A percentile compares a stretch with the other conserved stretches of the same genome.
Conservation (phyloP, 2,888 invertebrate species). For the Euzophera pinguis region DNA sequence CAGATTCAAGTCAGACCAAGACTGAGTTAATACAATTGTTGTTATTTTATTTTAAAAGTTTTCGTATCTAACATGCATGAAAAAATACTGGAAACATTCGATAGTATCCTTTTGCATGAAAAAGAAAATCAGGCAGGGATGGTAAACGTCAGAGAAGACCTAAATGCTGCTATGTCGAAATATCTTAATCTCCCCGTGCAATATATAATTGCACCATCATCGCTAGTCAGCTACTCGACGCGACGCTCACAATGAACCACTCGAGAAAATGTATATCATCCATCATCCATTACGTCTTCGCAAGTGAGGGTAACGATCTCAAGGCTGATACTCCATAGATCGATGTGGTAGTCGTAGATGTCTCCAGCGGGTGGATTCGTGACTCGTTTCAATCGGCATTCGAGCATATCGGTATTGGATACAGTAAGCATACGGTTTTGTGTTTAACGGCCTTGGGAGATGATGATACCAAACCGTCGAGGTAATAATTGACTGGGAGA, state of each 20-base stretch:
- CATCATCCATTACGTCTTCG: conserved; percentile 23
- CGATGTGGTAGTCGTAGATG: conserved; percentile 39
- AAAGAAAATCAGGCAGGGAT: neutral
- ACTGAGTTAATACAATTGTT: neutral
- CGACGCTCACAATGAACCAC: conserved; percentile 15
- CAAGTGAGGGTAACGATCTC: conserved; percentile 14
- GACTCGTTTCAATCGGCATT: conserved; percentile 45
- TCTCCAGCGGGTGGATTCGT: conserved; percentile 45
- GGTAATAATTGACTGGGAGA: conserved; percentile 36
- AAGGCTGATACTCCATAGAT: conserved; percentile 21
- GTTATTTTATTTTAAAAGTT: too few relatives aligned
- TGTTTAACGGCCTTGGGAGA: conserved; percentile 64
- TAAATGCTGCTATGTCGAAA: conserved; percentile 27
- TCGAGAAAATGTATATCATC: conserved; percentile 13
- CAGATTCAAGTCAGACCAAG: neutral
- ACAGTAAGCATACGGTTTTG: conserved; percentile 64
- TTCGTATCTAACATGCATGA: too few relatives aligned
- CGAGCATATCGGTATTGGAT: conserved; percentile 40
- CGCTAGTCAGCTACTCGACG: conserved; percentile 19
- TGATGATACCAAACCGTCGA: conserved; percentile 50
- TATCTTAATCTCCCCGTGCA: conserved; percentile 20
- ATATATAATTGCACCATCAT: conserved; percentile 27
- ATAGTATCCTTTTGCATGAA: neutral
- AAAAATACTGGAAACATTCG: too few relatives aligned
- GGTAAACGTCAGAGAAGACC: conserved; percentile 3